These are phyloP conservation scores for Harmothoe impar DNA, from an alignment of 2,888 invertebrate genomes.

Conservation along the genomic window DNA sequence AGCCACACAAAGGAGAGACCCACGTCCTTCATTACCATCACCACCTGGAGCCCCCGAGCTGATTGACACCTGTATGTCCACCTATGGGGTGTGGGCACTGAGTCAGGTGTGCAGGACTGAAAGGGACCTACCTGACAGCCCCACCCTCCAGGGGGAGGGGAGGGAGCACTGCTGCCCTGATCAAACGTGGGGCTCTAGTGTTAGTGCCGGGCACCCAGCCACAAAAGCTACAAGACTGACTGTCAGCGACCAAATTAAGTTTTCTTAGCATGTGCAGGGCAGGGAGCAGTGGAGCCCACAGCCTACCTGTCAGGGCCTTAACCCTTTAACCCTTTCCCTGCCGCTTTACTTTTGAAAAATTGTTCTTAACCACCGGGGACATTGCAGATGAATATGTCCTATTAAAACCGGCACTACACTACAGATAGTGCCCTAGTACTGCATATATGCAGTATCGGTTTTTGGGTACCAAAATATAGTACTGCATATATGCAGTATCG, in stretches of 20 bases:
- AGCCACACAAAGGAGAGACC: background rate
- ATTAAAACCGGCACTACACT: no score
- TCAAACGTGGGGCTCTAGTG: background rate
- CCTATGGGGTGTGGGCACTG: background rate
- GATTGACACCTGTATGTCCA: constrained; percentile 57
- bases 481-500: no score
- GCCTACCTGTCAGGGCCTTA: background rate
- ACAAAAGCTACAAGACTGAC: background rate
- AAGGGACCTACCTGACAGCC: constrained; percentile 37
- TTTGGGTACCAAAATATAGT: no score
- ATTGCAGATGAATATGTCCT: no score
- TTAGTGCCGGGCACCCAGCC: background rate
- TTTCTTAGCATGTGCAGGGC: constrained; percentile 24
- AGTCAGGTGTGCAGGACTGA: background rate
- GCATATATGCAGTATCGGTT: no score
- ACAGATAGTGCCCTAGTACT: no score
- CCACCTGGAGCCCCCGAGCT: background rate
- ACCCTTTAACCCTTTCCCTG: no score
- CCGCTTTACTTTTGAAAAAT: no score
- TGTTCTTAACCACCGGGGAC: no score
- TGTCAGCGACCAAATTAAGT: constrained; percentile 59
- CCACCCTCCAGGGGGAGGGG: constrained; percentile 12
- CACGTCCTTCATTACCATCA: constrained; percentile 25
- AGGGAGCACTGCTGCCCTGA: background rate
- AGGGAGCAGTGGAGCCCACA: background rate